A percentile compares a stretch with the other conserved stretches of the same genome.
These are phyloP conservation scores for Spatulosminthurus flaviceps DNA, from an alignment of 2,888 invertebrate genomes.

Conservation along the genomic window DNA sequence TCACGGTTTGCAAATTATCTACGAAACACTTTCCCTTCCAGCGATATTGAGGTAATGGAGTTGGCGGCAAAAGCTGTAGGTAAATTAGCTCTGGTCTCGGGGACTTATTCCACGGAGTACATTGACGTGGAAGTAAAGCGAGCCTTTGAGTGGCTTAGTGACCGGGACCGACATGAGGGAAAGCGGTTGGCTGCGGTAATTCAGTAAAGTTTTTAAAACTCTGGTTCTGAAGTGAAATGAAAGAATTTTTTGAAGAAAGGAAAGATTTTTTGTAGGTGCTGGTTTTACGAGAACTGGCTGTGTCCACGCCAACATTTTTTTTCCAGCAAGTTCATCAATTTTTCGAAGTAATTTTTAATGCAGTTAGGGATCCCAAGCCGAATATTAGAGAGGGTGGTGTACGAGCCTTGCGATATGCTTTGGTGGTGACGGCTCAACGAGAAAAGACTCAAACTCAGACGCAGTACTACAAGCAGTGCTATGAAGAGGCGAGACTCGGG, in stretches of 20 bases:
- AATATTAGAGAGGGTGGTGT: constrained; percentile 92
- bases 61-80: constrained; percentile 95
- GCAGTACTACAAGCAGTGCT: constrained; percentile 89
- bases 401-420: constrained; percentile 91
- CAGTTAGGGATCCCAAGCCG: constrained; percentile 89
- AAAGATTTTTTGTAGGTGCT: constrained; percentile 74
- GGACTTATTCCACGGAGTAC: constrained; percentile 93
- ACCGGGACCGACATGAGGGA: constrained; percentile 84
- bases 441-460: constrained; percentile 84
- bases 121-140: constrained; percentile 98
- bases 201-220: constrained; percentile 41
- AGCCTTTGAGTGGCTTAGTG: constrained; percentile 94
- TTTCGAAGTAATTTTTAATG: constrained; percentile 92
- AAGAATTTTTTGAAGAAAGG: too few relatives aligned
- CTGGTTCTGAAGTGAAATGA: too few relatives aligned
- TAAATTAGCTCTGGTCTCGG: constrained; percentile 87
- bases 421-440: constrained; percentile 93
- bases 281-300: constrained; percentile 90
- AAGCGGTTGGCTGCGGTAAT: constrained; percentile 87
- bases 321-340: constrained; percentile 93
- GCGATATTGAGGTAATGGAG: constrained; percentile 93
- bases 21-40: constrained; percentile 86
- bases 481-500: constrained; percentile 84
- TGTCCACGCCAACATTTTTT: constrained; percentile 96
- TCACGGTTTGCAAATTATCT: constrained; percentile 93